phyloP scores from a whole-genome alignment of 2,797 vertebrate genomes.

The Typhlichthys subterraneus region DNA sequence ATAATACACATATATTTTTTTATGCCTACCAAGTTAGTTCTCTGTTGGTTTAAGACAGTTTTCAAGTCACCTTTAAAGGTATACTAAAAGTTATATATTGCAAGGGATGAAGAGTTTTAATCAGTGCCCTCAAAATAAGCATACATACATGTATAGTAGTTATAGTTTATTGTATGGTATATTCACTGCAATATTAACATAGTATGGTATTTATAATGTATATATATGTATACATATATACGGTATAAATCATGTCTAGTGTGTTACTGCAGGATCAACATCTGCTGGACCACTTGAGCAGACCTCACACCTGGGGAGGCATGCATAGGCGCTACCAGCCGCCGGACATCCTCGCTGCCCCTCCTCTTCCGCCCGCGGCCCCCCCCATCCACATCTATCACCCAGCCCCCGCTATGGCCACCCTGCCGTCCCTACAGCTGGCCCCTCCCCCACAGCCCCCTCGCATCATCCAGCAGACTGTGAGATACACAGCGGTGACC shows the following conservation, averaged over 20 bases:
- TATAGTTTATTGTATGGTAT: too few relatives aligned
- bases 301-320: constrained; percentile 64
- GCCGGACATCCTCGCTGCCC: constrained; percentile 22
- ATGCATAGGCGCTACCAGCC: constrained; percentile 31
- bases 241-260: not conserved
- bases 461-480: constrained; percentile 80
- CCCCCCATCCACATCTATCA: constrained; percentile 53
- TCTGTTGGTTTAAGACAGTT: too few relatives aligned
- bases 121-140: too few relatives aligned
- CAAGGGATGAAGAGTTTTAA: too few relatives aligned
- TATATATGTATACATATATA: too few relatives aligned
- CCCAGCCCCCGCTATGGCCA: constrained; percentile 44
- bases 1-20: too few relatives aligned
- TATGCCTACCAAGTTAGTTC: too few relatives aligned
- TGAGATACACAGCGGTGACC: constrained; percentile 48
- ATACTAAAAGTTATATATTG: too few relatives aligned
- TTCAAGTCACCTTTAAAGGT: too few relatives aligned
- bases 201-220: too few relatives aligned
- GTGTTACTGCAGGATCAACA: constrained; percentile 77
- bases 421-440: constrained; percentile 54
- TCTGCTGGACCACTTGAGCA: constrained; percentile 75
- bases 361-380: constrained; percentile 16
- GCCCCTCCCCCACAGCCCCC: constrained; percentile 61
- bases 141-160: too few relatives aligned
- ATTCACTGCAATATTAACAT: too few relatives aligned